Evolutionary conservation across 1,140 invertebrate genomes (phyloP).

Genomic region (Atta cephalotes): DNA sequence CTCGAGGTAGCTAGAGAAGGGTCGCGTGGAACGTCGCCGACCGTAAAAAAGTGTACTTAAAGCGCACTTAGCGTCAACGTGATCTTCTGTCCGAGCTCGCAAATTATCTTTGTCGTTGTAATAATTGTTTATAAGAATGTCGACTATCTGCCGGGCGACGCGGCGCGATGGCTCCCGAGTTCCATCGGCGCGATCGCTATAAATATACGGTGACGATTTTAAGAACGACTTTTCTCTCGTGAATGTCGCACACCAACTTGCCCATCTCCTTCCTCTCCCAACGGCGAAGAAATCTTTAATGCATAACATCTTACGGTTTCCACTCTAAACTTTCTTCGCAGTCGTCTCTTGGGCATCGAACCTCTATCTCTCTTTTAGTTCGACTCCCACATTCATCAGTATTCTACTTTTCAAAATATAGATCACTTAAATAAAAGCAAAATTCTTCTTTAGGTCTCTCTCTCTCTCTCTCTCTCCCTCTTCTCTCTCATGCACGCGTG

Average conservation of each 20-base stretch:
- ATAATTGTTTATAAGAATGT: constrained; percentile 61
- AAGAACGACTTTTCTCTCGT: constrained; percentile 26
- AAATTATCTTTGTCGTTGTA: constrained; percentile 56
- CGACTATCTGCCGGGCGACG: background rate
- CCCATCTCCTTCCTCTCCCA: background rate
- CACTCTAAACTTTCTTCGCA: constrained; percentile 33
- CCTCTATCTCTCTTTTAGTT: background rate
- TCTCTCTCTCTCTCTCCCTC: background rate
- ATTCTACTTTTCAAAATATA: background rate
- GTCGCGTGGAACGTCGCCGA: constrained; percentile 44
- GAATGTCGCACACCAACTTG: constrained; percentile 9
- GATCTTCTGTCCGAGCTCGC: constrained; percentile 34
- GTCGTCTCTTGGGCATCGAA: constrained; percentile 27
- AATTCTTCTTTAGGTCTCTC: background rate
- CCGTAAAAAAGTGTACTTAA: constrained; percentile 56
- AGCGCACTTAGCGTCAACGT: constrained; percentile 55
- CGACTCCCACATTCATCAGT: constrained; percentile 6
- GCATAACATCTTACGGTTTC: constrained; percentile 25
- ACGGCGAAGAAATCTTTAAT: constrained; percentile 30
- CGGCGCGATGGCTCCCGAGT: background rate
- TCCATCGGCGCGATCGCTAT: constrained; percentile 9
- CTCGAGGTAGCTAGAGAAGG: background rate
- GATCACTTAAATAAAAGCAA: background rate
- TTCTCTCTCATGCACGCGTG: background rate
- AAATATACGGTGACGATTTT: background rate